Conservation (phyloP, 2,888 invertebrate species). For the Clanis bilineata region DNA sequence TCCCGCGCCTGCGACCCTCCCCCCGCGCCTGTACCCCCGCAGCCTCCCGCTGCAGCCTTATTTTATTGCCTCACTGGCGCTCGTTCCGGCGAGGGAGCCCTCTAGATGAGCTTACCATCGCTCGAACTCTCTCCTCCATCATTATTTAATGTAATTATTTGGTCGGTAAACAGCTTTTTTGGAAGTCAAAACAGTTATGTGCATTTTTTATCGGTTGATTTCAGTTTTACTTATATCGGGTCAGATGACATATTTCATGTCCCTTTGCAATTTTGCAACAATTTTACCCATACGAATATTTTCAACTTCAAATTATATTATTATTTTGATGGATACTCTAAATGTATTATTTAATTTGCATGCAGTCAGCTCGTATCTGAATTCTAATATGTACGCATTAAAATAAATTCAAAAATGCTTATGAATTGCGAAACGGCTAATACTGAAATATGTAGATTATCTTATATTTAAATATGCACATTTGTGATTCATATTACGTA, state of each 20-base stretch:
- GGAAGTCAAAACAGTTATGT: slow-evolving; percentile 64
- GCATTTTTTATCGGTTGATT: slow-evolving; percentile 53
- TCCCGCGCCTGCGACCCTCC: slow-evolving; percentile 28
- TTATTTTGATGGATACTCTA: neutral
- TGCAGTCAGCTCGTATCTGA: neutral
- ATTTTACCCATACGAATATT: neutral
- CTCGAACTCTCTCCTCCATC: slow-evolving; percentile 66
- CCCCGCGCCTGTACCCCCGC: slow-evolving; percentile 28
- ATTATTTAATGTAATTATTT: slow-evolving; percentile 80
- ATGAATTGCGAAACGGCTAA: neutral
- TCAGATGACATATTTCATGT: slow-evolving; percentile 33
- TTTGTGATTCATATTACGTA: neutral
- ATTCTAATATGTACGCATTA: neutral
- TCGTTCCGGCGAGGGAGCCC: slow-evolving; percentile 60
- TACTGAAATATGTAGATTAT: neutral
- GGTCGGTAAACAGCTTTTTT: slow-evolving; percentile 64
- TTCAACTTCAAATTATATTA: neutral
- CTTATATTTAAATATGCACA: neutral
- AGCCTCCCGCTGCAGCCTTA: slow-evolving; percentile 50
- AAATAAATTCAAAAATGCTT: neutral
- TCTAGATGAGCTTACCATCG: slow-evolving; percentile 71
- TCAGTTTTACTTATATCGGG: slow-evolving; percentile 41
- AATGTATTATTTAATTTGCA: neutral
- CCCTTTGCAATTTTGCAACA: slow-evolving; percentile 14
- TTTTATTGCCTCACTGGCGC: slow-evolving; percentile 65